A percentile compares a stretch with the other conserved stretches of the same genome.
phyloP scores from a whole-genome alignment of 2,797 vertebrate genomes.

The Oreortyx pictus region DNA sequence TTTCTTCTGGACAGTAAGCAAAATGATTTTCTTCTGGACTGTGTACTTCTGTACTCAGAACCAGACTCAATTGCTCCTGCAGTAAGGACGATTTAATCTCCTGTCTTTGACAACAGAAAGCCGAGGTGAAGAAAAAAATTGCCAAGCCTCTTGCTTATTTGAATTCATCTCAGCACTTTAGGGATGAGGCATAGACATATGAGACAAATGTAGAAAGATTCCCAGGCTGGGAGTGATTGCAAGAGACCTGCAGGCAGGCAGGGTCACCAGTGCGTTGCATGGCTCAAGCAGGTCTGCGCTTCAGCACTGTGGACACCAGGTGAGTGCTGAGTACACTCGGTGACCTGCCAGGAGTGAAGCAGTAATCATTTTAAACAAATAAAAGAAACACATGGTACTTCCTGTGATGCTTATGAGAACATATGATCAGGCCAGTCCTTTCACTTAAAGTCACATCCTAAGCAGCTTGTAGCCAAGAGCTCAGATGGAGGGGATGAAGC shows the following conservation, averaged over 20 bases:
- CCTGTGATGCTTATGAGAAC: background rate
- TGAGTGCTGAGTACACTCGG: background rate
- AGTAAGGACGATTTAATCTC: background rate
- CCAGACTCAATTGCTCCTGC: background rate
- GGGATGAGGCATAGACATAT: background rate
- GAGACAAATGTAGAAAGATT: background rate
- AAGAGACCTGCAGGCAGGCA: background rate
- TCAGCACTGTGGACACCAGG: background rate
- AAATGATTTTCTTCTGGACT: background rate
- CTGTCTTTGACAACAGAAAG: background rate
- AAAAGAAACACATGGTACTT: background rate
- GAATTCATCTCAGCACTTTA: background rate
- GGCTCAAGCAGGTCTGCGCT: background rate
- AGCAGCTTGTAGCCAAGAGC: background rate
- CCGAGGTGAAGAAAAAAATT: background rate
- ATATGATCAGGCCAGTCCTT: background rate
- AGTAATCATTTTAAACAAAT: background rate
- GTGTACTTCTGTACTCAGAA: background rate
- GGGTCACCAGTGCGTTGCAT: fast-evolving
- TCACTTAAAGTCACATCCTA: background rate
- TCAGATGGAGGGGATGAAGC: background rate
- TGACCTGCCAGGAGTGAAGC: background rate
- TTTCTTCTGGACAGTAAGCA: background rate
- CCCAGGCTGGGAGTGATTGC: background rate
- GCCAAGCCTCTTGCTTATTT: background rate